Base-by-base conservation (phyloP, 1,140 invertebrate genomes). In the Brachionus paranguensis region DNA sequence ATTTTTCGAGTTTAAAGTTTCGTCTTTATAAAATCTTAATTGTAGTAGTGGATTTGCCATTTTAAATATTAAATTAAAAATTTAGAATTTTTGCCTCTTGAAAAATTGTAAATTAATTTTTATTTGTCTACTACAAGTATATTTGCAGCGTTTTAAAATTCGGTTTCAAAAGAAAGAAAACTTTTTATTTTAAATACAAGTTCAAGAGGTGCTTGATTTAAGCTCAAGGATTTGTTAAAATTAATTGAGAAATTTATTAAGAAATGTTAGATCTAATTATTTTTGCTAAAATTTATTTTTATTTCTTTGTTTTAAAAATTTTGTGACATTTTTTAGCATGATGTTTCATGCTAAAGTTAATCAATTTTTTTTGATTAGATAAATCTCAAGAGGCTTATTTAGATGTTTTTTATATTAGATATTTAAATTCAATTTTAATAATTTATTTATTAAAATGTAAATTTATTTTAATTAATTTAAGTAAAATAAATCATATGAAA, bases 1-100 rank as follows among this genome's bases (percentile, higher is more conserved):
- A 68, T 64, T 43, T 11, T 5, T 27, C 14, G 78, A 6, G 53
- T 64, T 81, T 5, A 81, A 14, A 27, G 78, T 64, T 60, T 81
- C 78, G 78, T 81, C 78, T 81, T 81, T 81, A 68, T 64, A 81
- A 43, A 81, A 64, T 64, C 78, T 60, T 64, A 81, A 47, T 68
- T 81, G 78, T 43, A 45, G 78, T 60, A 45, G 24, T 43, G 68
- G 8, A 68, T 24, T 68, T 33, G 78, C 64, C 78, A 81, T 81
- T 60, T 60, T 60, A 60, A 60, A 24, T 60, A 60, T 60, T 60
- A n/a, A 60, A 10, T 24, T 60, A 60, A 60, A 20, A 20, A 20
- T 60, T 60, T 6, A 60, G 53, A 60, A 60, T 60, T 60, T 60
- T 24, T 60, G 53, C 53, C 33, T 60, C 53, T 27, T 24, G 7